Conservation (phyloP, 35 echinoderm and acorn worm species). For the Eucidaris tribuloides region DNA sequence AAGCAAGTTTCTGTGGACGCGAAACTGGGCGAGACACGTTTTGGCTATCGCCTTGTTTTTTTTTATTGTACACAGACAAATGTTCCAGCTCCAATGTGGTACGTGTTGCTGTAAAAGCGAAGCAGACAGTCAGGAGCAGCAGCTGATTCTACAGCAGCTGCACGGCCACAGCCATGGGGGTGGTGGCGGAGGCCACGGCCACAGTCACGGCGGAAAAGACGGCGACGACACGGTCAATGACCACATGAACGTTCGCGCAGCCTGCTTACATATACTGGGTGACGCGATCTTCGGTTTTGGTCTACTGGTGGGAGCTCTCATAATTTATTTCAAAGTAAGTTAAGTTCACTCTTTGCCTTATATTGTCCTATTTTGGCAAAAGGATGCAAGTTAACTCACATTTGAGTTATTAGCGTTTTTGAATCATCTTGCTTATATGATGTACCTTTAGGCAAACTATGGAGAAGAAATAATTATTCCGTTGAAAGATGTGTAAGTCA, state of each 20-base stretch:
- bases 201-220: background rate
- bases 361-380: background rate
- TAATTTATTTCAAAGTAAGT: slow-evolving; percentile 47
- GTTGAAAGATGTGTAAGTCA: background rate
- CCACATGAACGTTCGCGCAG: slow-evolving; percentile 52
- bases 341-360: background rate
- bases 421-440: background rate
- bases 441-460: background rate
- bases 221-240: slow-evolving; percentile 2
- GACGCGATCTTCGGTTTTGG: slow-evolving; percentile 48
- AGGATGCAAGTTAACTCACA: background rate
- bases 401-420: background rate
- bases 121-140: background rate
- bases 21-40: no score
- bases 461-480: background rate
- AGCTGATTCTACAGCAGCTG: background rate
- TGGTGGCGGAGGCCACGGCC: slow-evolving; percentile 9
- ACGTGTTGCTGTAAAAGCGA: slow-evolving; percentile 1
- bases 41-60: no score
- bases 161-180: background rate
- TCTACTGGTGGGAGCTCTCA: slow-evolving; percentile 41
- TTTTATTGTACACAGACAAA: background rate
- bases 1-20: no score
- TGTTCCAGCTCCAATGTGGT: slow-evolving; percentile 3
- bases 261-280: slow-evolving; percentile 47